phyloP scores from a whole-genome alignment of 2,888 invertebrate genomes.

The Selenia dentaria region DNA sequence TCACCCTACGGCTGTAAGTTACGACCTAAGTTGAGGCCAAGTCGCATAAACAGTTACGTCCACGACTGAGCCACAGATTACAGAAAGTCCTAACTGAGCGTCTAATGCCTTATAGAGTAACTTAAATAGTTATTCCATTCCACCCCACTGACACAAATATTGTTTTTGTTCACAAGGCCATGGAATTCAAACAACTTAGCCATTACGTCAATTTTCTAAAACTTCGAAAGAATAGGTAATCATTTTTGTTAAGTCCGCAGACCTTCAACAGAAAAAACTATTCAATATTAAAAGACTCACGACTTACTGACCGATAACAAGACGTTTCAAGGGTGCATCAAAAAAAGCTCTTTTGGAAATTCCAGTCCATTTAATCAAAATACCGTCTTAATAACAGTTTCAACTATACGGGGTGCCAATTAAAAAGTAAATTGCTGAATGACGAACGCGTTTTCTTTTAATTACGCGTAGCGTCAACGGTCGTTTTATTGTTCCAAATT shows the following conservation, averaged over 20 bases:
- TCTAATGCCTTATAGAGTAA: conserved; percentile 12
- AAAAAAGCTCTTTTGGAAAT: neutral
- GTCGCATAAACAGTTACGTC: conserved; percentile 13
- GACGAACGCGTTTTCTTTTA: conserved; percentile 10
- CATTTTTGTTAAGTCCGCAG: neutral
- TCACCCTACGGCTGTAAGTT: conserved; percentile 3
- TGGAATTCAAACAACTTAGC: conserved; percentile 6
- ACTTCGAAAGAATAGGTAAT: neutral
- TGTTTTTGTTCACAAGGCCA: conserved; percentile 16
- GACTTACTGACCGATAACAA: conserved; percentile 3
- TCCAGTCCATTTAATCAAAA: neutral
- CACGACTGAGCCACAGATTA: neutral
- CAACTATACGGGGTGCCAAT: conserved; percentile 1
- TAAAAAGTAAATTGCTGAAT: conserved; percentile 8
- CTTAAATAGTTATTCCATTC: conserved; percentile 9
- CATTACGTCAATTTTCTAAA: conserved; percentile 13
- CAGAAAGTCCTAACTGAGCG: conserved; percentile 3
- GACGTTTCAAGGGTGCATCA: conserved; percentile 3
- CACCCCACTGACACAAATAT: conserved; percentile 17
- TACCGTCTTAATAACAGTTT: neutral
- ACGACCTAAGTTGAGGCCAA: conserved; percentile 2
- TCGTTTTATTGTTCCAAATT: conserved; percentile 18
- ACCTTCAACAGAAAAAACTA: conserved; percentile 10
- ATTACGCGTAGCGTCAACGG: conserved; percentile 1
- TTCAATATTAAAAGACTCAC: conserved; percentile 8